These are phyloP conservation scores for Sinocyclocheilus rhinocerous DNA, from an alignment of 2,113 vertebrate genomes.

Conservation along the genomic window DNA sequence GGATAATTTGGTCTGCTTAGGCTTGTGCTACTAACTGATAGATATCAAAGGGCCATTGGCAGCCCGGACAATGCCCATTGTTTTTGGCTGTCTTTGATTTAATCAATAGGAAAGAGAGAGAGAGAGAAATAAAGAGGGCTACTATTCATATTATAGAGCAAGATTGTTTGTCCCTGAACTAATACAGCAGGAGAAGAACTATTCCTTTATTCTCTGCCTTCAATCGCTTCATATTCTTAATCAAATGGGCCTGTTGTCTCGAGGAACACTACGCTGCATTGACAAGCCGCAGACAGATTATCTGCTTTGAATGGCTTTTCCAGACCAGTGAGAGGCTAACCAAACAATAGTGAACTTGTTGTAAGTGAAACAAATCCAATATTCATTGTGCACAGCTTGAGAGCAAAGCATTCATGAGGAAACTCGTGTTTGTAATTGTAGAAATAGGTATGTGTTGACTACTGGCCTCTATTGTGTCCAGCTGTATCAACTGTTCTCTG, in stretches of 20 bases:
- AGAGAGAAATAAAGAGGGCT: background rate
- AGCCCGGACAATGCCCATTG: conserved; percentile 70
- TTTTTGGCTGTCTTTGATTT: conserved; percentile 53
- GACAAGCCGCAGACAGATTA: conserved; percentile 49
- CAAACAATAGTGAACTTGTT: conserved; percentile 56
- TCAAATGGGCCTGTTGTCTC: conserved; percentile 74
- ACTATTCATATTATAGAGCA: conserved; percentile 33
- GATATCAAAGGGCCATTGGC: conserved; percentile 59
- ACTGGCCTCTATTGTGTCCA: background rate
- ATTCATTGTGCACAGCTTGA: conserved; percentile 38
- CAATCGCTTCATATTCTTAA: conserved; percentile 70
- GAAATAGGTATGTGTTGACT: conserved; percentile 1
- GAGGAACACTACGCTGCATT: conserved; percentile 38
- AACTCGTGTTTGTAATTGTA: conserved; percentile 34
- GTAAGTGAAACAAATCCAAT: conserved; percentile 39
- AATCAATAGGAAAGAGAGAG: background rate
- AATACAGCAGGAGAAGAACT: conserved; percentile 60
- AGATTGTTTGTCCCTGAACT: conserved; percentile 32
- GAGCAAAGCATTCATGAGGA: background rate
- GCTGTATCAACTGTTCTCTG: background rate
- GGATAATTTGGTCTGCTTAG: conserved; percentile 67
- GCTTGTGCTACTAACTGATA: conserved; percentile 59
- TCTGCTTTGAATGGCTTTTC: conserved; percentile 49
- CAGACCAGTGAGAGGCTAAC: conserved; percentile 38
- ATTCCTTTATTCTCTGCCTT: conserved; percentile 62